phyloP scores from a whole-genome alignment of 1,140 invertebrate species.

The Diuraphis noxia region DNA sequence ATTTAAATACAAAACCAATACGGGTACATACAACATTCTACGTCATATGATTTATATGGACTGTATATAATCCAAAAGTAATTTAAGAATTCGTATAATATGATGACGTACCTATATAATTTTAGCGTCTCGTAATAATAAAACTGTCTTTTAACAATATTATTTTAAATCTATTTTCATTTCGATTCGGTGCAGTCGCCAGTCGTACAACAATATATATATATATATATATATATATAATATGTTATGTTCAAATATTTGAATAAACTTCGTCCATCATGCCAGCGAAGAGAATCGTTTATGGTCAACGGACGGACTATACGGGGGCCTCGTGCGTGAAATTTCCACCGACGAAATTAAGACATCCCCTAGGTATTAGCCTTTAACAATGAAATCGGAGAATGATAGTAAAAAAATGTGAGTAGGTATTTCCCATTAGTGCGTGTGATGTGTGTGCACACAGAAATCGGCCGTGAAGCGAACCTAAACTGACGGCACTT shows the following conservation, averaged over 20 bases:
- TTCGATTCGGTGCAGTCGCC: not conserved
- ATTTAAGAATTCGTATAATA: not conserved
- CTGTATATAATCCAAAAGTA: not conserved
- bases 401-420: not conserved
- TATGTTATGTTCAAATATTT: slow-evolving; percentile 6
- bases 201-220: slow-evolving; percentile 1
- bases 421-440: slow-evolving; percentile 36
- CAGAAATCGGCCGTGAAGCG: slow-evolving; percentile 53
- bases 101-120: not conserved
- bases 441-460: slow-evolving; percentile 5
- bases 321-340: slow-evolving; percentile 44
- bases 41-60: too few relatives aligned
- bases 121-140: not conserved
- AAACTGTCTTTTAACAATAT: not conserved
- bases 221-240: too few relatives aligned
- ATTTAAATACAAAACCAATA: not conserved
- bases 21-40: not conserved
- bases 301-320: slow-evolving; percentile 41
- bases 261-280: not conserved
- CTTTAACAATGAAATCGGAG: slow-evolving; percentile 40
- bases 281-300: slow-evolving; percentile 42
- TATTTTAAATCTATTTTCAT: not conserved
- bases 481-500: slow-evolving; percentile 50
- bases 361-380: slow-evolving; percentile 29
- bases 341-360: slow-evolving; percentile 39